A percentile compares a stretch with the other conserved stretches of the same genome.
Conservation (phyloP, 2,113 vertebrate species). For the Aptenodytes forsteri region DNA sequence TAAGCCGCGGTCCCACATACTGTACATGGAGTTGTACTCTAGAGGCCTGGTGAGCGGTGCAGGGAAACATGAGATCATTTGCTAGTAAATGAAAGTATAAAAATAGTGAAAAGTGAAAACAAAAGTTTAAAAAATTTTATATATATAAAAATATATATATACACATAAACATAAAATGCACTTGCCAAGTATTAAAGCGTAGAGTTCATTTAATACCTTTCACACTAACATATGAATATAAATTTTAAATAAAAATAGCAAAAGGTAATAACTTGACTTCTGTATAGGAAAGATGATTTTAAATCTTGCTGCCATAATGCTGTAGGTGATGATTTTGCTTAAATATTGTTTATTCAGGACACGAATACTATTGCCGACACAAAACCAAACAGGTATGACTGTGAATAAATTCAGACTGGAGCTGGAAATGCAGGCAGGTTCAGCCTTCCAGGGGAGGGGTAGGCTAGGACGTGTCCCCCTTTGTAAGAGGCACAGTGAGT, state of each 20-base stretch:
- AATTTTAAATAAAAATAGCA: neutral
- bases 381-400: neutral
- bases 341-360: neutral
- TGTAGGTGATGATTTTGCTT: neutral
- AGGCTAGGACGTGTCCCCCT: neutral
- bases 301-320: neutral
- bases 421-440: neutral
- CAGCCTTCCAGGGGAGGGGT: neutral
- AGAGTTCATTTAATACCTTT: neutral
- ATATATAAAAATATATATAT: too few species aligned
- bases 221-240: neutral
- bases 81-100: neutral
- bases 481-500: neutral
- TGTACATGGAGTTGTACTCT: neutral
- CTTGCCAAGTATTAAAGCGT: neutral
- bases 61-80: neutral
- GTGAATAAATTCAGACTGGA: neutral
- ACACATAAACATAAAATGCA: neutral
- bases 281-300: neutral
- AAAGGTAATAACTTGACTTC: neutral
- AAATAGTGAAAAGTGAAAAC: neutral
- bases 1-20: neutral
- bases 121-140: neutral
- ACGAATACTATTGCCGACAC: neutral
- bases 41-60: neutral